Percentiles rank a stretch among this genome's conserved stretches.
Evolutionary conservation across 2,113 vertebrate genomes (phyloP).

Genomic region (Tyto alba): DNA sequence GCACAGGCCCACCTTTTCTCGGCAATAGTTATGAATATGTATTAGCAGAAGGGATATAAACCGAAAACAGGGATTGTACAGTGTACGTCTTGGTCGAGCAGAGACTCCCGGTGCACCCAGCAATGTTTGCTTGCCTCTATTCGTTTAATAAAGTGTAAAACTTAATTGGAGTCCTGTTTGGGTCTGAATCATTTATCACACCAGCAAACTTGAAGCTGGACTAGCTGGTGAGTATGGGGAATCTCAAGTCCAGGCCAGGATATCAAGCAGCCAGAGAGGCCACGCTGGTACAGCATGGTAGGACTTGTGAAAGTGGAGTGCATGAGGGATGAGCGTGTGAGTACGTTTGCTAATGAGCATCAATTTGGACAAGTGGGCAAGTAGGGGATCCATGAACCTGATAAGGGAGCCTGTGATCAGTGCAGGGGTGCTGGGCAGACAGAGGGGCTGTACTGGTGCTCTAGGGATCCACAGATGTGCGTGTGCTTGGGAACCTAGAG

Average conservation of each 20-base stretch:
- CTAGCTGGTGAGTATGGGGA: accelerated
- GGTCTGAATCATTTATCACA: no score
- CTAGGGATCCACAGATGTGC: background rate
- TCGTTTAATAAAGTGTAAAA: no score
- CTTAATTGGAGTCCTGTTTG: no score
- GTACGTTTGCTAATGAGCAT: background rate
- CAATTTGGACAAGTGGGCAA: background rate
- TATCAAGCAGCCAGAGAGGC: accelerated
- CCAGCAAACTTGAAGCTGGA: background rate
- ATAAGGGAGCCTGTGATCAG: background rate
- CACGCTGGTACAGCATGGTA: background rate
- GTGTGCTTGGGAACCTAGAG: background rate
- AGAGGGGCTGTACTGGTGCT: background rate
- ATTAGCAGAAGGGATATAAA: no score
- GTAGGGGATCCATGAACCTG: background rate
- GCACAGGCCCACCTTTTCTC: no score
- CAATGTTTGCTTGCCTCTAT: no score
- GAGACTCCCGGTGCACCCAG: no score
- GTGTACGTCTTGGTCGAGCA: no score
- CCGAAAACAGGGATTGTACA: no score
- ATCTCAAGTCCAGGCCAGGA: background rate
- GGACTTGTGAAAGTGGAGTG: background rate
- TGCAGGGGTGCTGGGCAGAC: background rate
- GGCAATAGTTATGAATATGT: no score
- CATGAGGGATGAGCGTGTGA: no score